phyloP scores from a whole-genome alignment of 2,888 invertebrate species.

The Heliconius ismenius region DNA sequence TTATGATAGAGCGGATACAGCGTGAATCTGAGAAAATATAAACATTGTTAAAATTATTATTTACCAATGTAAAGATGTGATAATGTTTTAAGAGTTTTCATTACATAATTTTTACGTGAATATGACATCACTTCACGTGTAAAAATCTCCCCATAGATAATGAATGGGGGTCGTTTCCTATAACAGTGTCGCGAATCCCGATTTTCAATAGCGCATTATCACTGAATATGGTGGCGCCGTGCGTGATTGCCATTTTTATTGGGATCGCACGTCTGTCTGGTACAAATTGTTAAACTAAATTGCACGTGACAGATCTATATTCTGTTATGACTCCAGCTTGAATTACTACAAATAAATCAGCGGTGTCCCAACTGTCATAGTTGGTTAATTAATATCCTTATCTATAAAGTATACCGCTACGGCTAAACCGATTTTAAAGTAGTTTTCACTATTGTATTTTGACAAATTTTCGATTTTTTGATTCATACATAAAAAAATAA shows the following conservation, averaged over 20 bases:
- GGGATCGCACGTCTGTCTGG: conserved; percentile 69
- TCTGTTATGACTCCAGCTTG: conserved; percentile 41
- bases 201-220: conserved; percentile 76
- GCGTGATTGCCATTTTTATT: conserved; percentile 78
- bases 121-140: conserved; percentile 11
- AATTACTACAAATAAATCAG: conserved; percentile 18
- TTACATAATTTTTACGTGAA: background rate
- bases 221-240: conserved; percentile 67
- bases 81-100: background rate
- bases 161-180: conserved; percentile 51
- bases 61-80: background rate
- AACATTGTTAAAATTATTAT: background rate
- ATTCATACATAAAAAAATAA: too few species aligned
- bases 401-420: background rate
- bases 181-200: conserved; percentile 50
- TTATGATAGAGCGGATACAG: too few species aligned
- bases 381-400: conserved; percentile 6
- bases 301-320: conserved; percentile 67
- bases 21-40: background rate
- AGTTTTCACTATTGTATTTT: too few species aligned
- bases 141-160: conserved; percentile 53
- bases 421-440: too few species aligned
- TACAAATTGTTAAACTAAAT: conserved; percentile 77
- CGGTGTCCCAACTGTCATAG: background rate
- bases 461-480: too few species aligned